Evolutionary conservation across 2,888 invertebrate genomes (phyloP).

Genomic region (Coleophora flavipennella): DNA sequence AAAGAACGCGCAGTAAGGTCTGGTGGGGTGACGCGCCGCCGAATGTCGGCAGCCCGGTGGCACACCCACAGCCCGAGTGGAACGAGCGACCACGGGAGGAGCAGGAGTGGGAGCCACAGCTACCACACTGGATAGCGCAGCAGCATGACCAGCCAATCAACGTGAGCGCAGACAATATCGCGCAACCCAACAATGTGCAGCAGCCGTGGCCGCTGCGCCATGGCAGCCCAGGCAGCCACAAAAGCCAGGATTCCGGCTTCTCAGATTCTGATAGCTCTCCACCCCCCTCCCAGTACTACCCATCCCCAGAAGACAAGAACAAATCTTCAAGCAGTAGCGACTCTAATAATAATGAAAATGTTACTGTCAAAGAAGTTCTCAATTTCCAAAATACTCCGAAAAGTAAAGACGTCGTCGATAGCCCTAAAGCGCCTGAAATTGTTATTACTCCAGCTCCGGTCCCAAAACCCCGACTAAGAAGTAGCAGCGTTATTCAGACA

Average conservation of each 20-base stretch:
- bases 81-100: conserved; percentile 40
- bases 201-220: conserved; percentile 63
- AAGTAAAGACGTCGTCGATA: conserved; percentile 44
- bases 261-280: conserved; percentile 82
- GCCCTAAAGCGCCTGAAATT: conserved; percentile 28
- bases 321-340: conserved; percentile 57
- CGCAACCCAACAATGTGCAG: conserved; percentile 40
- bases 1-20: conserved; percentile 77
- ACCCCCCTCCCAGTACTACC: conserved; percentile 59
- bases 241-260: conserved; percentile 86
- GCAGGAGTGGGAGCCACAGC: conserved; percentile 64
- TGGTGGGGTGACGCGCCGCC: conserved; percentile 76
- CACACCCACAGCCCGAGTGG: conserved; percentile 37
- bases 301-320: conserved; percentile 43
- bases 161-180: conserved; percentile 50
- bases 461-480: conserved; percentile 56
- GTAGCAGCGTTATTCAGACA: conserved; percentile 66
- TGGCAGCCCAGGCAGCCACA: conserved; percentile 76
- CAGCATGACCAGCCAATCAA: conserved; percentile 52
- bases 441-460: conserved; percentile 33
- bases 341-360: conserved; percentile 60
- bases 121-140: conserved; percentile 67
- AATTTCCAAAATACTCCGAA: conserved; percentile 52
- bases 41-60: conserved; percentile 54
- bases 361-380: conserved; percentile 55